phyloP scores from a whole-genome alignment of 2,888 invertebrate genomes.

The Drosophila quinaria region DNA sequence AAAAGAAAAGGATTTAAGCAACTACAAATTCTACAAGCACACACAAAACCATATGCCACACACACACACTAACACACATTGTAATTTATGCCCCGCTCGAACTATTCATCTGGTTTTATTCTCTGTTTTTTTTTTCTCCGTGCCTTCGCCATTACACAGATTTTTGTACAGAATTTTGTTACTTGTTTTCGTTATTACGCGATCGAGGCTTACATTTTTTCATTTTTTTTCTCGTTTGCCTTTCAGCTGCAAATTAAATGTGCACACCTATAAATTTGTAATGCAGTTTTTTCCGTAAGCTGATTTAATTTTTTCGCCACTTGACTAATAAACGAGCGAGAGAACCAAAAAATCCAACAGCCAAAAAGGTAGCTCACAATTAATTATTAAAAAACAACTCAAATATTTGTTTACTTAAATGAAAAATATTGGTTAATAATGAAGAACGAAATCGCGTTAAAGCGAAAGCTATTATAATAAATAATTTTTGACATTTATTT shows the following conservation, averaged over 20 bases:
- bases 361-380: slow-evolving; percentile 33
- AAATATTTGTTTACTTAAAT: slow-evolving; percentile 5
- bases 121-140: neutral
- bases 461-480: slow-evolving; percentile 26
- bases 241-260: slow-evolving; percentile 64
- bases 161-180: slow-evolving; percentile 46
- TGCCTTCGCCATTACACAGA: neutral
- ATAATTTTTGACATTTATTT: slow-evolving; percentile 19
- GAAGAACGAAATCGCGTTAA: slow-evolving; percentile 7
- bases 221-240: slow-evolving; percentile 14
- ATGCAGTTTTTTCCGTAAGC: slow-evolving; percentile 54
- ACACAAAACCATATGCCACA: neutral
- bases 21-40: slow-evolving; percentile 27
- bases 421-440: slow-evolving; percentile 8
- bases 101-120: slow-evolving; percentile 48
- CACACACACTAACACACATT: slow-evolving; percentile 36
- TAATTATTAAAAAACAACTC: slow-evolving; percentile 42
- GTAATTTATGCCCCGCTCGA: slow-evolving; percentile 63
- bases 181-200: slow-evolving; percentile 69
- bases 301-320: slow-evolving; percentile 48
- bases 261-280: slow-evolving; percentile 66
- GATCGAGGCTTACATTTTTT: slow-evolving; percentile 33
- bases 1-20: slow-evolving; percentile 57
- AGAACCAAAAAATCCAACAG: slow-evolving; percentile 17
- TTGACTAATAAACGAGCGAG: slow-evolving; percentile 51